Base-by-base conservation (phyloP, 2,797 vertebrate genomes). In the Gambelia wislizenii region DNA sequence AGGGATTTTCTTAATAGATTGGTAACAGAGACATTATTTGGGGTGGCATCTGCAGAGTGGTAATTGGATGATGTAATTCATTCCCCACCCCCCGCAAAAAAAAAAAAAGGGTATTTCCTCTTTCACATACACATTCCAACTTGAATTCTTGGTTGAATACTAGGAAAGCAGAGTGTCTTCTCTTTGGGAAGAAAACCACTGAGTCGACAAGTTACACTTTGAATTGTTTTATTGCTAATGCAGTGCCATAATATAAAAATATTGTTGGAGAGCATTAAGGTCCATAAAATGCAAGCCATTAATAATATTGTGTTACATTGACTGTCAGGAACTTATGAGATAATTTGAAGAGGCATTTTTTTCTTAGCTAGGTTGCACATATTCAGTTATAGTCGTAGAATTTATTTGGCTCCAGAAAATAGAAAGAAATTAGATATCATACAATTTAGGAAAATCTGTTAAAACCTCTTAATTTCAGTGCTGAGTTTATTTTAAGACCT, bases 201-300 rank as follows among this genome's bases (percentile, higher is more conserved):
- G 13, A 39, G 12, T 42, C 54, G 16, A 56, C 91, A 92, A 83
- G 86, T 87, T 82, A 85, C 84, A 89, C 52, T 87, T 83, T 67
- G 9, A 83, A 89, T 78, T 93, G 89, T 81, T 91, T 87, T 87
- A 76, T 86, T 90, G 54, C 81, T 92, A 76, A 90, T 88, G 30
- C 33, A 80, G 89, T 25, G 33, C 81, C 91, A 81, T 87, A 39
- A 0, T 61, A 61, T 89, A 77, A 78, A 67, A 93, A 87, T 95
- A 91, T 79, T 92, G 72, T 91, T 89, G 87, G 88, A 91, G 83
- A 88, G 89, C 87, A 83, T 75, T 18, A 67, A 87, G 92, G 67
- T 56, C 52, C 85, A 85, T 93, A 95, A 94, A 92, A 95, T 93
- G 88, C 52, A 91, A 36, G 92, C 89, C 93, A 84, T 91, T 96